These are phyloP conservation scores for Chelonus insularis DNA, from an alignment of 1,140 invertebrate genomes.

Conservation along the genomic window DNA sequence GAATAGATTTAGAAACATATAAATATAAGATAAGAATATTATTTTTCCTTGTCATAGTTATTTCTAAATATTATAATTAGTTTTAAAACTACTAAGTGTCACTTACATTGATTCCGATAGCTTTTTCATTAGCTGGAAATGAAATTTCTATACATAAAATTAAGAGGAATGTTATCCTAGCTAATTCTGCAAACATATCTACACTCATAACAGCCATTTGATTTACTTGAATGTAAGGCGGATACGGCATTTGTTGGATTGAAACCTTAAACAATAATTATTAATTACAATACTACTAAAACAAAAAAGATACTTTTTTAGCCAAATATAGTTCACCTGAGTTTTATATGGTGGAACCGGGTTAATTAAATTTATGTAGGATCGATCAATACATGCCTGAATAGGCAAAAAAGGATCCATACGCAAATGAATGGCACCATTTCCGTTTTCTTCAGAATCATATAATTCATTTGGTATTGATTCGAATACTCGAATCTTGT, in stretches of 20 bases:
- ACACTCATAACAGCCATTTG: conserved; percentile 36
- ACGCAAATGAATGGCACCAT: conserved; percentile 25
- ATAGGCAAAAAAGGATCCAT: conserved; percentile 41
- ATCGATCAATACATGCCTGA: conserved; percentile 50
- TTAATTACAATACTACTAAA: conserved; percentile 11
- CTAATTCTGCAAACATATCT: conserved; percentile 39
- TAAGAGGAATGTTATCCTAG: conserved; percentile 48
- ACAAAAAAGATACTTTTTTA: conserved; percentile 12
- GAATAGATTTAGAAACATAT: no score
- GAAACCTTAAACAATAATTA: conserved; percentile 40
- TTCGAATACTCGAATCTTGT: conserved; percentile 43
- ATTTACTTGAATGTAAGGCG: conserved; percentile 46
- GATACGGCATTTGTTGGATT: conserved; percentile 55
- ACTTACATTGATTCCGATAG: conserved; percentile 54
- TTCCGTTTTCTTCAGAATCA: conserved; percentile 27
- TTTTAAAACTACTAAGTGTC: no score
- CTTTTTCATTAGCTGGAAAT: conserved; percentile 52
- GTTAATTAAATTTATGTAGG: conserved; percentile 39
- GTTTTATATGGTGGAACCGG: conserved; percentile 13
- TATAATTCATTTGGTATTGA: conserved; percentile 43
- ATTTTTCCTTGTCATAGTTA: no score
- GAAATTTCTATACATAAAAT: conserved; percentile 49
- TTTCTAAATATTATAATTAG: no score
- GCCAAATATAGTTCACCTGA: conserved; percentile 3
- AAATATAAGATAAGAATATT: no score